A percentile compares a stretch with the other conserved stretches of the same genome.
These are phyloP conservation scores for Guaruba guarouba DNA, from an alignment of 2,113 vertebrate species.

Conservation along the genomic window DNA sequence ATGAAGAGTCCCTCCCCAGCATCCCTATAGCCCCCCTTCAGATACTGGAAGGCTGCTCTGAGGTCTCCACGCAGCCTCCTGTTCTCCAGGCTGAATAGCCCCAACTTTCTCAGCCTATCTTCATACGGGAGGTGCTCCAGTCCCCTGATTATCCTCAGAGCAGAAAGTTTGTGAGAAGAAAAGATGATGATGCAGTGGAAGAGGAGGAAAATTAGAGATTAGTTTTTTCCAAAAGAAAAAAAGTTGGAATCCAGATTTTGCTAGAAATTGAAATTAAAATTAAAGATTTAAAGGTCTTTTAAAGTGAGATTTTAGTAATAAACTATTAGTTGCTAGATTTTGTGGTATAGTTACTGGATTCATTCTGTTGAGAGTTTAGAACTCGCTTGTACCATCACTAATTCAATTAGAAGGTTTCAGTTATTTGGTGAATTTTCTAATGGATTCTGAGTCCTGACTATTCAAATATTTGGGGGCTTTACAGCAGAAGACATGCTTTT, in stretches of 20 bases:
- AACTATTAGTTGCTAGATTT: neutral
- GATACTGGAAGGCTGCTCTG: too few relatives aligned
- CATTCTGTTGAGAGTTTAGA: neutral
- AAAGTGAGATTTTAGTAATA: neutral
- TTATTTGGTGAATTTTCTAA: neutral
- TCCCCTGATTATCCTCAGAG: neutral
- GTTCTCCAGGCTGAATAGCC: too few relatives aligned
- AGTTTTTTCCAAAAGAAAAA: fast-evolving
- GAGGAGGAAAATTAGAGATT: neutral
- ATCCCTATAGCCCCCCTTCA: too few relatives aligned
- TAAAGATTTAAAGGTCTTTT: neutral
- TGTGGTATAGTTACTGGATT: neutral
- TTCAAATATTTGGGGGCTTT: neutral
- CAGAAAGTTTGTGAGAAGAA: neutral
- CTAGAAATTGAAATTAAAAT: neutral
- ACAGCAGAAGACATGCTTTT: neutral
- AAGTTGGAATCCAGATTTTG: neutral
- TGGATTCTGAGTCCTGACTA: neutral
- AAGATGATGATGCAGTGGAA: neutral
- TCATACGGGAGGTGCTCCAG: too few relatives aligned
- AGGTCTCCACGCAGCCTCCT: too few relatives aligned
- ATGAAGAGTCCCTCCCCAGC: too few relatives aligned
- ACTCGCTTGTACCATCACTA: neutral
- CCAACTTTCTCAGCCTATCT: too few relatives aligned
- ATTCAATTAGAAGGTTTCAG: neutral